Percentiles rank a stretch among this genome's conserved stretches.
Evolutionary conservation across 2,888 invertebrate genomes (phyloP).

Genomic region (Phortica okadai): DNA sequence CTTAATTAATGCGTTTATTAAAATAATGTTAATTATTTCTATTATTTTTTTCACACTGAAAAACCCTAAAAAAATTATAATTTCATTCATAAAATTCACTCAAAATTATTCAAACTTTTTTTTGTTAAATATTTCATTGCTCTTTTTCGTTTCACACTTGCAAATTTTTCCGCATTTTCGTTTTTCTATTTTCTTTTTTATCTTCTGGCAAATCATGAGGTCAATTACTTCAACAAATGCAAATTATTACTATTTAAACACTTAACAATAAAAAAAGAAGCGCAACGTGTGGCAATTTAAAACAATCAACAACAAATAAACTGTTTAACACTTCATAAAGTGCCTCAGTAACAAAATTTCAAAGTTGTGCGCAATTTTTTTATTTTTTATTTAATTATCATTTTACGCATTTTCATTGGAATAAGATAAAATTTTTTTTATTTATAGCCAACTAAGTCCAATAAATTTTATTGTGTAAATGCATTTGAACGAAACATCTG

Average conservation of each 20-base stretch:
- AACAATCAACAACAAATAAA: neutral
- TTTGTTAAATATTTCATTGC: neutral
- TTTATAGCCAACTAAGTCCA: neutral
- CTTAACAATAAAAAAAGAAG: no score
- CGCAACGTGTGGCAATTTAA: no score
- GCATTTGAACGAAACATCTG: neutral
- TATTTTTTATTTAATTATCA: neutral
- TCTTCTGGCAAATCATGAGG: neutral
- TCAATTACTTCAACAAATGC: neutral
- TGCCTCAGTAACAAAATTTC: neutral
- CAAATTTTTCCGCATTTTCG: neutral
- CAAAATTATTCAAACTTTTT: neutral
- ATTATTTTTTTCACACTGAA: neutral
- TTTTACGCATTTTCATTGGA: neutral
- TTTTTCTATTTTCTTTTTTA: neutral
- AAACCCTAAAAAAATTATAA: neutral
- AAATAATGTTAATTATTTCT: neutral
- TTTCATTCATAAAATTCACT: neutral
- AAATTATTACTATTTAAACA: neutral
- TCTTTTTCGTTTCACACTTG: neutral
- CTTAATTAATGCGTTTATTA: neutral
- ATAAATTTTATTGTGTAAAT: constrained; percentile 5
- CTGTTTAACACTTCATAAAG: constrained; percentile 12
- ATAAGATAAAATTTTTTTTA: neutral
- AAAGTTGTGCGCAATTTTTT: neutral